Evolutionary conservation across 2,797 vertebrate genomes (phyloP).

Genomic region (Poecilia gillii): DNA sequence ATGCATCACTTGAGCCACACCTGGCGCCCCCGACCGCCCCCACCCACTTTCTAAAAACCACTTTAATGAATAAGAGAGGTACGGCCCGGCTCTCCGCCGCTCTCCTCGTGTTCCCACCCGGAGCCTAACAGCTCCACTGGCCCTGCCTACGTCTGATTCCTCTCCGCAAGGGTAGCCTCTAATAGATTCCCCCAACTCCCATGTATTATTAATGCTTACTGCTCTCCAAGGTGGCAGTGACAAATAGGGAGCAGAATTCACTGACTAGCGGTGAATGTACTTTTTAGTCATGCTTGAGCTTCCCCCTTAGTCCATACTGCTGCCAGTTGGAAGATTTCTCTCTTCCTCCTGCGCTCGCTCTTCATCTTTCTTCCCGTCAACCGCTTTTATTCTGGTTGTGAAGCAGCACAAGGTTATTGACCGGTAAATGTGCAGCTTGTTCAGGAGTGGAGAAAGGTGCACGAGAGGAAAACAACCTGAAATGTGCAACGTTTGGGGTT

Average conservation of each 20-base stretch:
- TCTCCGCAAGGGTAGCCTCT: slow-evolving; percentile 93
- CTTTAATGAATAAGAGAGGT: slow-evolving; percentile 81
- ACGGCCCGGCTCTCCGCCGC: slow-evolving; percentile 33
- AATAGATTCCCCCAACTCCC: slow-evolving; percentile 94
- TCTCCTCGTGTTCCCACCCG: slow-evolving; percentile 39
- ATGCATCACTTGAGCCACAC: slow-evolving; percentile 81
- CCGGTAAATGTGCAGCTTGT: slow-evolving; percentile 15
- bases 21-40: slow-evolving; percentile 70
- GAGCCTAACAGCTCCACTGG: slow-evolving; percentile 79
- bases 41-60: slow-evolving; percentile 63
- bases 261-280: slow-evolving; percentile 96
- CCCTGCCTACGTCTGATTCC: slow-evolving; percentile 86
- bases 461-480: neutral
- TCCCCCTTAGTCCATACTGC: slow-evolving; percentile 88
- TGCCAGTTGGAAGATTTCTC: slow-evolving; percentile 86
- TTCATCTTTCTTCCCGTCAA: slow-evolving; percentile 38
- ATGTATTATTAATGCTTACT: slow-evolving; percentile 99
- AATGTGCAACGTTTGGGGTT: neutral
- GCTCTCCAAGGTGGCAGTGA: slow-evolving; percentile 98
- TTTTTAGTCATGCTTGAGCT: slow-evolving; percentile 98
- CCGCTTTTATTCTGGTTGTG: slow-evolving; percentile 34
- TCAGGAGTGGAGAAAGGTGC: slow-evolving; percentile 11
- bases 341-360: slow-evolving; percentile 37
- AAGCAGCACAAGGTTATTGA: slow-evolving; percentile 70
- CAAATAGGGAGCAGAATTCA: slow-evolving; percentile 97